These are phyloP conservation scores for Dipus sagitta DNA, from an alignment of 2,797 vertebrate genomes.

Conservation along the genomic window DNA sequence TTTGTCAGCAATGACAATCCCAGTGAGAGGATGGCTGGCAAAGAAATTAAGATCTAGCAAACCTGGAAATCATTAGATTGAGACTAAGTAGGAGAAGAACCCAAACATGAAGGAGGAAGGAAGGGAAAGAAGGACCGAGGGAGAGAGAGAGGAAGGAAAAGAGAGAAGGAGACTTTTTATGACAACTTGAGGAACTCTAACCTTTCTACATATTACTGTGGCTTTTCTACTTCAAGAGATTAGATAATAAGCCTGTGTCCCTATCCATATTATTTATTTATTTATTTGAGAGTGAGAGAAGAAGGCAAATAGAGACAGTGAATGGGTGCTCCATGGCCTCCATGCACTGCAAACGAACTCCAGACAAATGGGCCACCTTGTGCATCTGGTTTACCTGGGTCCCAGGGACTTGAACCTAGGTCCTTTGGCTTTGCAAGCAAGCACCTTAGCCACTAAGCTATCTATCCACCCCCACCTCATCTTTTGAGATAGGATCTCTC, in stretches of 20 bases:
- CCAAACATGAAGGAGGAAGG: background rate
- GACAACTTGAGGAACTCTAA: background rate
- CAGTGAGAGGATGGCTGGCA: background rate
- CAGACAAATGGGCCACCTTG: too few relatives aligned
- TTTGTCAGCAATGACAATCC: constrained; percentile 16
- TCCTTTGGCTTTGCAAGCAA: too few relatives aligned
- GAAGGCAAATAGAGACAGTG: too few relatives aligned
- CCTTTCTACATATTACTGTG: constrained; percentile 4
- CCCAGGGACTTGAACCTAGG: too few relatives aligned
- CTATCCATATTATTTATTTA: background rate
- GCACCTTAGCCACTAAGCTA: too few relatives aligned
- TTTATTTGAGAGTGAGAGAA: too few relatives aligned
- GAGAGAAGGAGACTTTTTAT: background rate
- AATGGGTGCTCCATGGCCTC: too few relatives aligned
- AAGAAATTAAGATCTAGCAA: constrained; percentile 22
- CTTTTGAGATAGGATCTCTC: too few relatives aligned
- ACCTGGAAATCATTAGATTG: background rate
- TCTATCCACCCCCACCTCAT: too few relatives aligned
- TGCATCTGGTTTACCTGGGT: too few relatives aligned
- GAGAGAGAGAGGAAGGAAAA: background rate
- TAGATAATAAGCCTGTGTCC: background rate
- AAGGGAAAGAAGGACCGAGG: background rate
- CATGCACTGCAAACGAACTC: too few relatives aligned
- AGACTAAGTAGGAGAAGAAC: background rate
- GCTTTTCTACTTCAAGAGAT: constrained; percentile 40